Conservation (phyloP, 2,888 invertebrate species). For the Sminthurinus aureus region DNA sequence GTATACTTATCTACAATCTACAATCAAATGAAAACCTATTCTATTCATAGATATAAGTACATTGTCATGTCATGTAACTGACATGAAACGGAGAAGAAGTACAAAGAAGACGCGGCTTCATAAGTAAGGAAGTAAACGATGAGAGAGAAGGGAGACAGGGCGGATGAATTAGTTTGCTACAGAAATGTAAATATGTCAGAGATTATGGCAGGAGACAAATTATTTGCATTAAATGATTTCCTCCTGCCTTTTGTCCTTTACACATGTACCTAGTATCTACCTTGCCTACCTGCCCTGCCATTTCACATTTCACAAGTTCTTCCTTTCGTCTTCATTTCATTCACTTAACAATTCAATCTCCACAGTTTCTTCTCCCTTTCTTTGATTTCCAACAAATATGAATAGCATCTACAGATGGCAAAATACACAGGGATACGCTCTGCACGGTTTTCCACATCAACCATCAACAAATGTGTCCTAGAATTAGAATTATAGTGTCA, state of each 20-base stretch:
- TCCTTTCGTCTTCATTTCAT: neutral
- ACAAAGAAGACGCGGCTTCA: too few relatives aligned
- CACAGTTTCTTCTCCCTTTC: neutral
- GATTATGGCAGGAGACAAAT: conserved; percentile 33
- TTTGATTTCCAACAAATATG: neutral
- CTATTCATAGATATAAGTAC: too few relatives aligned
- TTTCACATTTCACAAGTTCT: too few relatives aligned
- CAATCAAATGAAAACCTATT: too few relatives aligned
- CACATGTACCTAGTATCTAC: conserved; percentile 6
- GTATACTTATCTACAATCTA: too few relatives aligned
- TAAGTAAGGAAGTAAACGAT: too few relatives aligned
- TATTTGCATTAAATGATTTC: conserved; percentile 36
- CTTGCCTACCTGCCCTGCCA: neutral
- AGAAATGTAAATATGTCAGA: neutral
- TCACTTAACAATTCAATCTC: conserved; percentile 25
- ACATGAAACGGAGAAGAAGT: too few relatives aligned
- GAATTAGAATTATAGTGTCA: conserved; percentile 17
- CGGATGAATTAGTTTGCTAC: neutral
- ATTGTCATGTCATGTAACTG: too few relatives aligned
- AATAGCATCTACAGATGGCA: too few relatives aligned
- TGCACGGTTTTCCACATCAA: too few relatives aligned
- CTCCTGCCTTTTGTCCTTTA: conserved; percentile 24
- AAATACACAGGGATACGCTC: too few relatives aligned
- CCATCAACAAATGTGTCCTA: too few relatives aligned
- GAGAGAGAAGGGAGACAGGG: neutral